A percentile compares a stretch with the other conserved stretches of the same genome.
phyloP scores from a whole-genome alignment of 2,113 vertebrate genomes.

The Corythornis cristatus region DNA sequence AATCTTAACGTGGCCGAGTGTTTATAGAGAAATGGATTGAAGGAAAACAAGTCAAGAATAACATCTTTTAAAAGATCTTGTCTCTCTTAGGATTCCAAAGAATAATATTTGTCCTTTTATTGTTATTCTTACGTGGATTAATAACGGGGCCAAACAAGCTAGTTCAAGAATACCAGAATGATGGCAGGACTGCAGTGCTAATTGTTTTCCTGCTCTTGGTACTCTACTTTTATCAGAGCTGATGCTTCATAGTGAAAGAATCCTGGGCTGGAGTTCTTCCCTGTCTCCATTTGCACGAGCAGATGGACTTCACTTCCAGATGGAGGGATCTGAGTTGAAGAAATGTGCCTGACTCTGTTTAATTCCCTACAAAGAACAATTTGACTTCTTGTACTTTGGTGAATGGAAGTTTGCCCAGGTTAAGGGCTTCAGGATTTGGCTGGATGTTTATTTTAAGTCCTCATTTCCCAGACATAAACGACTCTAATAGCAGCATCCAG shows the following conservation, averaged over 20 bases:
- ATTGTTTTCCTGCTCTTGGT: neutral
- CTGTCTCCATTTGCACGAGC: neutral
- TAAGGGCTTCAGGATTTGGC: conserved; percentile 43
- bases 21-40: neutral
- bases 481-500: conserved; percentile 34
- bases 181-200: neutral
- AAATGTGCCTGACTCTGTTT: neutral
- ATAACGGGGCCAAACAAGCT: neutral
- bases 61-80: neutral
- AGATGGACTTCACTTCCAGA: neutral
- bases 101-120: neutral
- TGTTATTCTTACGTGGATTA: neutral
- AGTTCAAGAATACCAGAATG: neutral
- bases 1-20: neutral
- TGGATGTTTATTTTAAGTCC: conserved; percentile 51
- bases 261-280: neutral
- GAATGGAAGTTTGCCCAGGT: conserved; percentile 44
- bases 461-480: conserved; percentile 42
- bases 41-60: neutral
- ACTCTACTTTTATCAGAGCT: neutral
- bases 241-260: neutral
- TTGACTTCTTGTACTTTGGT: conserved; percentile 16
- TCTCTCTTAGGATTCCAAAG: neutral
- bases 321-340: neutral
- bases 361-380: conserved; percentile 18